Conservation (phyloP, 30 jellyfish, hydroid and myxozoan genomes). For the Aurelia coerulea region DNA sequence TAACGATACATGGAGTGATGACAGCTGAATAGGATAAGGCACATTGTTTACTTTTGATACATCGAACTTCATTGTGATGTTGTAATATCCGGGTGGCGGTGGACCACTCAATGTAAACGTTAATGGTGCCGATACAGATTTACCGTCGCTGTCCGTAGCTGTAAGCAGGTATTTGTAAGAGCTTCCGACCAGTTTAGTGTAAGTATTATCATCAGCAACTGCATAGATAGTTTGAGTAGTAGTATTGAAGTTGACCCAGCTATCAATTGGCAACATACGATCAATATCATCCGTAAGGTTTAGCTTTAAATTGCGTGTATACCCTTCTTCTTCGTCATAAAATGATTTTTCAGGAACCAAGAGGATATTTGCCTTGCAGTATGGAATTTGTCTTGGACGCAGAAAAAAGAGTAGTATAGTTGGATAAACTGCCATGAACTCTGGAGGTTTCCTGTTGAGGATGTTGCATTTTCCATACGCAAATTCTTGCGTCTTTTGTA, state of each 20-base stretch:
- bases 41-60: constrained; percentile 20
- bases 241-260: constrained; percentile 54
- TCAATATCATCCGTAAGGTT: neutral
- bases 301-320: constrained; percentile 60
- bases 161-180: constrained; percentile 11
- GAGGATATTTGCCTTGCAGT: constrained; percentile 31
- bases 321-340: constrained; percentile 93
- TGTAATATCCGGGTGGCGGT: constrained; percentile 48
- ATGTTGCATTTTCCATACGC: constrained; percentile 54
- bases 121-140: constrained; percentile 8
- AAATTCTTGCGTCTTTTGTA: constrained; percentile 19
- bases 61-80: constrained; percentile 49
- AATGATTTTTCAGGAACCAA: constrained; percentile 65
- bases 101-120: constrained; percentile 30
- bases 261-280: constrained; percentile 19
- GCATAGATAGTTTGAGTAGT: constrained; percentile 51
- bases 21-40: constrained; percentile 61
- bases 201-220: constrained; percentile 37
- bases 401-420: constrained; percentile 12
- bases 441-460: constrained; percentile 54
- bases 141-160: constrained; percentile 68
- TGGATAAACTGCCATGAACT: constrained; percentile 10
- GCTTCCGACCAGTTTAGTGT: neutral
- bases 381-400: constrained; percentile 4
- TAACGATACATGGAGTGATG: constrained; percentile 8